Conservation (phyloP, 2,797 vertebrate species). For the Pipistrellus nathusii region DNA sequence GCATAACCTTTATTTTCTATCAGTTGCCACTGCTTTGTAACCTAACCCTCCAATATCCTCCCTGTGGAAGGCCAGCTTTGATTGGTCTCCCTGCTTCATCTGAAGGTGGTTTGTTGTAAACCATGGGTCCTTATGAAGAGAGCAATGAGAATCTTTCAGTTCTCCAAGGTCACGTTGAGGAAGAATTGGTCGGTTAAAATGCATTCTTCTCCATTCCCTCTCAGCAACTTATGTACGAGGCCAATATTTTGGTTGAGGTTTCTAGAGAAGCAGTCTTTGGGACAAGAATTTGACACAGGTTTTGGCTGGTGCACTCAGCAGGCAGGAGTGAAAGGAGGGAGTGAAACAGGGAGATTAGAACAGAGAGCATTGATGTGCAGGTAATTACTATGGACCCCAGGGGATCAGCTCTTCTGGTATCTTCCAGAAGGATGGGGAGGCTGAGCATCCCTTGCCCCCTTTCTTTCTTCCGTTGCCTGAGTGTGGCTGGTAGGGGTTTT, state of each 20-base stretch:
- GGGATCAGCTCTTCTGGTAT: not conserved
- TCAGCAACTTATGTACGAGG: not conserved
- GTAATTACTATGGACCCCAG: not conserved
- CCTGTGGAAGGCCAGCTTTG: not conserved
- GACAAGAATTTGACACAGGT: not conserved
- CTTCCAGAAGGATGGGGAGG: not conserved
- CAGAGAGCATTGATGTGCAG: rapidly evolving
- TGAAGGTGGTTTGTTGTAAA: not conserved
- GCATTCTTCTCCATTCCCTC: not conserved
- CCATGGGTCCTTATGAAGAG: not conserved
- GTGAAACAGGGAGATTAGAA: not conserved
- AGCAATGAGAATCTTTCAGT: not conserved
- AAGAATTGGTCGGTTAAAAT: not conserved
- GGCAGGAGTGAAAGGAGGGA: not conserved
- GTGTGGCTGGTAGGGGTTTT: not conserved
- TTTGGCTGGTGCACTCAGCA: not conserved
- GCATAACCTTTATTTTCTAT: slow-evolving; percentile 14
- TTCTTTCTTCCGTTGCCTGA: not conserved
- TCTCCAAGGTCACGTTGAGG: not conserved
- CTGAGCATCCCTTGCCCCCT: not conserved
- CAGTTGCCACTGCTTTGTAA: slow-evolving; percentile 17
- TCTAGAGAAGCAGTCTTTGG: not conserved
- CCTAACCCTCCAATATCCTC: not conserved
- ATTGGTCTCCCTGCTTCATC: not conserved
- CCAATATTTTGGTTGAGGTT: not conserved